These are phyloP conservation scores for Ctenomys sociabilis DNA, from an alignment of 2,113 vertebrate species.

Conservation along the genomic window DNA sequence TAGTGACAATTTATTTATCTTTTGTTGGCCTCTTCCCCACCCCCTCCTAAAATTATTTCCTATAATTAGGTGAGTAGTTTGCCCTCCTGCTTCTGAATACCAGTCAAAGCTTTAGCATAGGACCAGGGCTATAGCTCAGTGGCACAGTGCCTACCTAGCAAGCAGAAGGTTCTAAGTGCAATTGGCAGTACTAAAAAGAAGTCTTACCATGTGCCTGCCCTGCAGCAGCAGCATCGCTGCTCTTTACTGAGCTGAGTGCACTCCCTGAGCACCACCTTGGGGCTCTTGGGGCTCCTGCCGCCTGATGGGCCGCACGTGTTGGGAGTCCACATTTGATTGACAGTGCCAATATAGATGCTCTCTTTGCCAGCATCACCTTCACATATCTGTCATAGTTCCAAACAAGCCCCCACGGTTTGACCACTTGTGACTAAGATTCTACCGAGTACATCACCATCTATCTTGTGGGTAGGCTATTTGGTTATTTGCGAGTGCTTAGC, in stretches of 20 bases:
- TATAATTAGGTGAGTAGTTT: neutral
- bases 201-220: neutral
- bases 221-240: neutral
- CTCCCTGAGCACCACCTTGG: neutral
- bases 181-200: neutral
- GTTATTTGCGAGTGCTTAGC: neutral
- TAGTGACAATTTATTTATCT: neutral
- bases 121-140: no score
- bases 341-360: neutral
- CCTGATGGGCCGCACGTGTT: neutral
- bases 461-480: neutral
- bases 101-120: neutral
- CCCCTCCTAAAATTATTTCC: no score
- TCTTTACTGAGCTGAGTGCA: neutral
- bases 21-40: neutral
- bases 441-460: neutral
- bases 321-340: neutral
- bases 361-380: neutral
- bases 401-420: neutral
- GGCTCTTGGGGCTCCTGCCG: rapidly evolving
- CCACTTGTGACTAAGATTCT: neutral
- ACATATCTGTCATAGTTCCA: neutral
- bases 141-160: no score
- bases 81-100: neutral
- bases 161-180: no score